These are phyloP conservation scores for Pegoplata infirma DNA, from an alignment of 2,888 invertebrate species.

Conservation along the genomic window DNA sequence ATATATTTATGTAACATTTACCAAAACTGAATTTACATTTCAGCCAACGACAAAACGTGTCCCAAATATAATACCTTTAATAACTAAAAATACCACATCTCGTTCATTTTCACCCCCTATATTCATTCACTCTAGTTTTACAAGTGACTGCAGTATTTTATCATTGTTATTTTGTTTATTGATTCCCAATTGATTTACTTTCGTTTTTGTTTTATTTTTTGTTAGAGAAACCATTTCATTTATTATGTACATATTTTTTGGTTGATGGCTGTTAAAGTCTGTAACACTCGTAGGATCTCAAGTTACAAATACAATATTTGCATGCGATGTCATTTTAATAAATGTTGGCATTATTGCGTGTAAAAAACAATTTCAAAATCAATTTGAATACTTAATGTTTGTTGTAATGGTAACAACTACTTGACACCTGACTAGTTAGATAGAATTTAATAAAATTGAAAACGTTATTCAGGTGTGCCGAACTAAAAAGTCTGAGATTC, in stretches of 20 bases:
- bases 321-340: slow-evolving; percentile 52
- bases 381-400: slow-evolving; percentile 52
- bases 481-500: no score
- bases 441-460: slow-evolving; percentile 18
- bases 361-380: slow-evolving; percentile 50
- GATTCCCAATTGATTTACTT: not conserved
- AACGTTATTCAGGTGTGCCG: no score
- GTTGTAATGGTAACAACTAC: slow-evolving; percentile 45
- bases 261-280: not conserved
- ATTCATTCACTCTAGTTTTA: not conserved
- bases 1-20: no score
- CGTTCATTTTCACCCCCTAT: no score
- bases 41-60: no score
- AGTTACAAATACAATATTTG: slow-evolving; percentile 34
- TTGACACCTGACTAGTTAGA: slow-evolving; percentile 47
- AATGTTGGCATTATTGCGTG: slow-evolving; percentile 56
- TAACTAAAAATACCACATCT: no score
- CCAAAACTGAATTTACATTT: no score
- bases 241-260: not conserved
- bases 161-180: not conserved
- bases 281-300: not conserved
- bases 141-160: not conserved
- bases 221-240: not conserved
- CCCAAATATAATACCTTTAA: no score
- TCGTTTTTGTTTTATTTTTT: not conserved